Evolutionary conservation across 2,888 invertebrate genomes (phyloP), one percentile per base, ranked within the genome.

Genomic region (Elmis aenea): DNA sequence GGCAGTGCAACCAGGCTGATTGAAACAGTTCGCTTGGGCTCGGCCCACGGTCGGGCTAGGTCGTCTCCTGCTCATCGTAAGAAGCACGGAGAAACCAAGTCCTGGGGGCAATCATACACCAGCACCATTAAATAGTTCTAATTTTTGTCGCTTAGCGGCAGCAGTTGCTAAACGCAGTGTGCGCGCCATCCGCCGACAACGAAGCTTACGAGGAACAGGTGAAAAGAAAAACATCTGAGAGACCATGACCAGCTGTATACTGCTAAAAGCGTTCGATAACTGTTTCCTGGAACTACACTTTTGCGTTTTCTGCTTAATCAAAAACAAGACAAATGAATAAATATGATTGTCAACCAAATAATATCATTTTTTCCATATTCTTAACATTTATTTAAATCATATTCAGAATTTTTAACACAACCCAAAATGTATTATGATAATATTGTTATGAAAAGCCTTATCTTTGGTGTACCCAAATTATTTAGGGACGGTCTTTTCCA

Each of bases 1-100:
- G 52, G 51, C 54, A 51, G 50, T 48, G 49, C 51, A 50, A 52
- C 57, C 54, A 48, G 48, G 51, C 54, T 52, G 53, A 53, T 54
- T 46, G 54, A 56, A 55, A 54, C 53, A 55, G 50, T 55, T 58
- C 58, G 58, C 53, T 51, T 36, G 47, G 42, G 49, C 48, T 55
- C 55, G 56, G 52, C 42, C 38, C 35, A 42, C 36, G 44, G 45
- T 59, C 59, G 59, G 52, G 48, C 51, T 42, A 43, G 44, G 38
- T 57, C 61, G 57, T 20, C 14, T 15, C 23, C 26, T 14, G 26
- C 25, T 9, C 16, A 27, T 20, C 23, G 22, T 30, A 31, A 42
- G 30, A 37, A 33, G 27, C 18, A 29, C 27, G 42, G 37, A 37
- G 33, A 37, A 37, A 34, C 32, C 42, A 33, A 33, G 23, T 26